phyloP scores from a whole-genome alignment of 2,797 vertebrate genomes.

The Smutsia gigantea region DNA sequence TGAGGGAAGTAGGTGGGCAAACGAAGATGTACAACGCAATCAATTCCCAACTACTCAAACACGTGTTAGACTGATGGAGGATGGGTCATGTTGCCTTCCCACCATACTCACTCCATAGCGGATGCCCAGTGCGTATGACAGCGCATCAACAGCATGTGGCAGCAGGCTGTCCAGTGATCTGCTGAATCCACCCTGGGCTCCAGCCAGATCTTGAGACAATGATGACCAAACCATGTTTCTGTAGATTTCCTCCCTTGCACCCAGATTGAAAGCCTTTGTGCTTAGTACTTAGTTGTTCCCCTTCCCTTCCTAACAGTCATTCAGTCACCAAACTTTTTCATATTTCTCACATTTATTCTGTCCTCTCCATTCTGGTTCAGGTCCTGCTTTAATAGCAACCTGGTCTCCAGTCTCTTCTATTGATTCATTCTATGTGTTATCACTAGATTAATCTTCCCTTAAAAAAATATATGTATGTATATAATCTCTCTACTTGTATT shows the following conservation, averaged over 20 bases:
- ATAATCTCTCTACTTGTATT: background rate
- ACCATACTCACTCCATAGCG: background rate
- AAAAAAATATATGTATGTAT: background rate
- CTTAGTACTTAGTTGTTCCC: background rate
- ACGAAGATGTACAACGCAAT: background rate
- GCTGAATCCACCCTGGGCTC: background rate
- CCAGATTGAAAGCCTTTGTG: background rate
- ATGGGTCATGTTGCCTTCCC: background rate
- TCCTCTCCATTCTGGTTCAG: background rate
- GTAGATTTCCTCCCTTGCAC: background rate
- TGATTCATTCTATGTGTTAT: background rate
- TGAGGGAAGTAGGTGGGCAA: background rate
- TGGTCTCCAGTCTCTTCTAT: background rate
- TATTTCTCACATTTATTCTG: background rate
- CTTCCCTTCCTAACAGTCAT: background rate
- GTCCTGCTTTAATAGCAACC: background rate
- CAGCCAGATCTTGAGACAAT: background rate
- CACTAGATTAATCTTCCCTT: background rate
- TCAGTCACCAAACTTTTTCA: background rate
- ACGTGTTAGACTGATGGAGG: background rate
- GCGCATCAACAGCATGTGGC: background rate
- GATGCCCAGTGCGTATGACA: background rate
- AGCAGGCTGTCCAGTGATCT: background rate
- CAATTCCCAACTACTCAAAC: slow-evolving; percentile 32
- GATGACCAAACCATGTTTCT: background rate